Conservation (phyloP, 2,113 vertebrate species). For the Origma solitaria region DNA sequence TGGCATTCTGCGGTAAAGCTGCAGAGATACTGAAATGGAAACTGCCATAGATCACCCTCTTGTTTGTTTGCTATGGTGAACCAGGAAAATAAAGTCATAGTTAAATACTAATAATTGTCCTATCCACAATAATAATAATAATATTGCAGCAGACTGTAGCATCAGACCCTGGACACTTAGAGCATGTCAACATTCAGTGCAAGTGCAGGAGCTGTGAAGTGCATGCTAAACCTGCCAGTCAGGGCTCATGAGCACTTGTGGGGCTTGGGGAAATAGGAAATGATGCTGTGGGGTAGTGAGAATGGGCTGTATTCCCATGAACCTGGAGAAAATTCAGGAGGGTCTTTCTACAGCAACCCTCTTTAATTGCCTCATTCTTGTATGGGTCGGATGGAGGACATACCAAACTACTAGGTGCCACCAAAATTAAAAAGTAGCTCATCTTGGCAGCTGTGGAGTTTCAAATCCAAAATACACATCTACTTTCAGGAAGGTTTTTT, state of each 20-base stretch:
- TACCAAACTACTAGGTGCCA: background rate
- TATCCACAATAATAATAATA: background rate
- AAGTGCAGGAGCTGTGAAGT: background rate
- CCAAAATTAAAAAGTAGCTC: background rate
- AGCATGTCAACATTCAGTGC: background rate
- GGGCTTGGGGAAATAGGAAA: background rate
- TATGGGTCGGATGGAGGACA: background rate
- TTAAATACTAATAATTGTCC: background rate
- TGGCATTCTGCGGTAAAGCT: constrained; percentile 38
- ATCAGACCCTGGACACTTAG: background rate
- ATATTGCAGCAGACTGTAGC: background rate
- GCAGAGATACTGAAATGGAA: background rate
- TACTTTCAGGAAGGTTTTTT: background rate
- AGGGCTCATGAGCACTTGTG: background rate
- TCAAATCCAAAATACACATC: background rate
- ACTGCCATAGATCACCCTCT: background rate
- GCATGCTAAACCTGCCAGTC: background rate
- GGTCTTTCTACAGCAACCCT: background rate
- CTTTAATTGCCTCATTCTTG: background rate
- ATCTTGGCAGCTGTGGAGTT: background rate
- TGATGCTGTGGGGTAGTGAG: rapidly evolving
- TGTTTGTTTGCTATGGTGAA: background rate
- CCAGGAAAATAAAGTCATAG: background rate
- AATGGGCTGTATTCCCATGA: background rate
- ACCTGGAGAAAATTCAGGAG: background rate